Percentiles rank a stretch among this genome's conserved stretches.
These are phyloP conservation scores for Cosmopolites sordidus DNA, from an alignment of 2,888 invertebrate genomes.

Conservation along the genomic window DNA sequence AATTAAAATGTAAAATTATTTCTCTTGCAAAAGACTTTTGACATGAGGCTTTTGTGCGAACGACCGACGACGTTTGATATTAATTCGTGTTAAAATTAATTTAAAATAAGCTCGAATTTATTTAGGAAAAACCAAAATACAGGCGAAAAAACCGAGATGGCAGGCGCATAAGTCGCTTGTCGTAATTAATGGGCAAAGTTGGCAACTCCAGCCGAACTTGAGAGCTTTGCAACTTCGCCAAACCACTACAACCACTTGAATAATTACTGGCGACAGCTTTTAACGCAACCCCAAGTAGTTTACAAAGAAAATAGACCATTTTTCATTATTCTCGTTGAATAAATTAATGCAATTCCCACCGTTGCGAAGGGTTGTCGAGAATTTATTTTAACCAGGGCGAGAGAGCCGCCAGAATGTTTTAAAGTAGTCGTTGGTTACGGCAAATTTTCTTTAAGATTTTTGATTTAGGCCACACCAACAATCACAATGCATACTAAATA, in stretches of 20 bases:
- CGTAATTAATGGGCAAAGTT: slow-evolving; percentile 46
- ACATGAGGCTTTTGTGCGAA: slow-evolving; percentile 1
- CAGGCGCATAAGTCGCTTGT: slow-evolving; percentile 37
- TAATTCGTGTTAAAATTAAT: slow-evolving; percentile 29
- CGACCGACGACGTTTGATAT: slow-evolving; percentile 15
- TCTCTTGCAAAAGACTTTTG: not conserved
- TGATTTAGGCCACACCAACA: too few relatives aligned
- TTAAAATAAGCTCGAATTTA: slow-evolving; percentile 25
- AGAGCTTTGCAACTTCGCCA: slow-evolving; percentile 43
- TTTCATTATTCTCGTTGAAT: slow-evolving; percentile 32
- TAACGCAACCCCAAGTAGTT: slow-evolving; percentile 41
- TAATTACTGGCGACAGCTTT: slow-evolving; percentile 46
- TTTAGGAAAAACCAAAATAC: slow-evolving; percentile 20
- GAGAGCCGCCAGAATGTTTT: not conserved
- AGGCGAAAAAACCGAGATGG: slow-evolving; percentile 14
- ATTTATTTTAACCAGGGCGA: slow-evolving; percentile 10
- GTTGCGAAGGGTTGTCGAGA: slow-evolving; percentile 10
- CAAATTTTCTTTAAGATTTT: not conserved
- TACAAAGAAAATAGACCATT: slow-evolving; percentile 42
- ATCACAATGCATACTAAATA: too few relatives aligned
- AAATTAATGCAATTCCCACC: slow-evolving; percentile 31
- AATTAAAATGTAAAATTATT: slow-evolving; percentile 15
- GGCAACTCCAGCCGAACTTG: slow-evolving; percentile 43
- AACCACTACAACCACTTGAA: slow-evolving; percentile 44
- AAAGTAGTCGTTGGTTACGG: not conserved